Conservation (phyloP, 2,888 invertebrate species). For the Holacanthella duospinosa region DNA sequence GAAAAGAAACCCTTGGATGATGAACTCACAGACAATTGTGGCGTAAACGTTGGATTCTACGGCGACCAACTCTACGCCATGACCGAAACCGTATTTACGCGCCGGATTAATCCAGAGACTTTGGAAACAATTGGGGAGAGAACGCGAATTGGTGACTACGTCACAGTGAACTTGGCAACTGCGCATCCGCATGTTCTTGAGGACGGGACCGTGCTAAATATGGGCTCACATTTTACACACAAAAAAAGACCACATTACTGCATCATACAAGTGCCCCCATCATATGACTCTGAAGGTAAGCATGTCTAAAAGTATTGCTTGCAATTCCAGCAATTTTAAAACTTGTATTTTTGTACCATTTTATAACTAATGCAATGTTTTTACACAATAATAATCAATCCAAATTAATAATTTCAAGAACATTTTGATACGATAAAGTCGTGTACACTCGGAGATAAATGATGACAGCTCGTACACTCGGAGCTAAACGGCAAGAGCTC, state of each 20-base stretch:
- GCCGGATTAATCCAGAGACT: slow-evolving; percentile 42
- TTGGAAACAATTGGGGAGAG: slow-evolving; percentile 39
- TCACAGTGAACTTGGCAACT: slow-evolving; percentile 40
- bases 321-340: no score
- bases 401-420: no score
- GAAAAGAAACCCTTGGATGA: slow-evolving; percentile 10
- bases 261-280: slow-evolving; percentile 13
- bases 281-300: slow-evolving; percentile 10
- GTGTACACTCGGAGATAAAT: no score
- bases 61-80: slow-evolving; percentile 43
- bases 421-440: no score
- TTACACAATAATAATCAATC: no score
- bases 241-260: slow-evolving; percentile 14
- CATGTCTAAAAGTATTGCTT: no score
- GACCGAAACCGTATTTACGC: slow-evolving; percentile 42
- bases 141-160: slow-evolving; percentile 15
- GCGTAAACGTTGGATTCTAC: slow-evolving; percentile 42
- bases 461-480: no score
- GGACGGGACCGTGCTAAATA: slow-evolving; percentile 40
- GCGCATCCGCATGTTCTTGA: slow-evolving; percentile 41
- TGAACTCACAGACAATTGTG: slow-evolving; percentile 42
- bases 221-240: slow-evolving; percentile 37
- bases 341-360: no score
- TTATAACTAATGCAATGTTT: no score
- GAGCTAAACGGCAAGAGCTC: no score